Conservation (phyloP, 2,113 vertebrate species). For the Ceratotherium simum region DNA sequence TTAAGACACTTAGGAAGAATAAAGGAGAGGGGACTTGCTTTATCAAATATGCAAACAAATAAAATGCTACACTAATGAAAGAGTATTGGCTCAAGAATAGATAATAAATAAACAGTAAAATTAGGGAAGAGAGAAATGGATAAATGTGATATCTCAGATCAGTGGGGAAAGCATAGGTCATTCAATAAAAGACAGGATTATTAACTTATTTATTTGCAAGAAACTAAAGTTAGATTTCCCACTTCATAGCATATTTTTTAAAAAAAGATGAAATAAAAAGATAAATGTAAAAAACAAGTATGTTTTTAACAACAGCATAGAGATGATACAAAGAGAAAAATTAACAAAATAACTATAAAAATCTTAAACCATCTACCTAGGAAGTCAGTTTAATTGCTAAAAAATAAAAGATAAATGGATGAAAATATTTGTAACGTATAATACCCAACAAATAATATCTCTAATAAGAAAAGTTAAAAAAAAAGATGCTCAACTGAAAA, state of each 20-base stretch:
- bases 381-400: not conserved
- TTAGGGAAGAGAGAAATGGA: not conserved
- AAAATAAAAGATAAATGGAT: slow-evolving; percentile 15
- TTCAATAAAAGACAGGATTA: not conserved
- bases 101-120: not conserved
- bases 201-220: not conserved
- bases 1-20: slow-evolving; percentile 13
- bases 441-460: not conserved
- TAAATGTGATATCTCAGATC: not conserved
- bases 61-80: slow-evolving; percentile 31
- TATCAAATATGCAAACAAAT: not conserved
- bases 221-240: slow-evolving; percentile 13
- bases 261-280: not conserved
- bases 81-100: not conserved
- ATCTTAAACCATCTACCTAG: not conserved
- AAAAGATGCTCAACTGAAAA: slow-evolving; percentile 9
- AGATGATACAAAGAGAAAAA: not conserved
- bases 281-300: not conserved
- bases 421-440: not conserved
- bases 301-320: not conserved
- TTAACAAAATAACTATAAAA: not conserved
- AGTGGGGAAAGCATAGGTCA: not conserved
- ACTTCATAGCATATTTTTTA: not conserved
- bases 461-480: not conserved
- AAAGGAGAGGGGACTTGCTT: not conserved